These are phyloP conservation scores for Caenorhabditis sp. DNA, from an alignment of 2,888 invertebrate species.

Conservation along the genomic window DNA sequence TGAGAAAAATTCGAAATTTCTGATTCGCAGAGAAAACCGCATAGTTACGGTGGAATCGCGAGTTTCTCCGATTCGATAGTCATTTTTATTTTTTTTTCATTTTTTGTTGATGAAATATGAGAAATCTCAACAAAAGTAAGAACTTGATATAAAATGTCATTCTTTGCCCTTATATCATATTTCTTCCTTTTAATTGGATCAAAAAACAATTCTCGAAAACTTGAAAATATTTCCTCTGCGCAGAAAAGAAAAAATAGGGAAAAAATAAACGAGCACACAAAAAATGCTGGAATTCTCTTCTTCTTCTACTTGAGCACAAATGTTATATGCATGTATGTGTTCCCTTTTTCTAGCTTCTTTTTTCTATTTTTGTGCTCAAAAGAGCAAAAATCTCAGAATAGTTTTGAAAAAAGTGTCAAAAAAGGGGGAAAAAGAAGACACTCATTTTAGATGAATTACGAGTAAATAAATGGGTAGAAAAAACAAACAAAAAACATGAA, in stretches of 20 bases:
- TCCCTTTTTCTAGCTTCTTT: no score
- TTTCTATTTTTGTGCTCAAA: slow-evolving; percentile 10
- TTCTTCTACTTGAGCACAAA: no score
- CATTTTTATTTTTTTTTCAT: no score
- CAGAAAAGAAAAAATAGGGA: not conserved
- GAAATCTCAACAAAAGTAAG: no score
- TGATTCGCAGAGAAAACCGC: no score
- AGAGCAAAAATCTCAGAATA: slow-evolving; percentile 7
- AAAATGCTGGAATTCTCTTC: not conserved
- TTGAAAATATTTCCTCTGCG: not conserved
- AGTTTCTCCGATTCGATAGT: no score
- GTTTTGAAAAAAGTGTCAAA: slow-evolving; percentile 1
- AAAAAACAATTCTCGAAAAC: slow-evolving; percentile 11
- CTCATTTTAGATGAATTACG: not conserved
- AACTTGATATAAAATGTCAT: no score
- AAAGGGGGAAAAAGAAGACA: not conserved
- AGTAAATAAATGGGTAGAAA: not conserved
- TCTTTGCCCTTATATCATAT: no score
- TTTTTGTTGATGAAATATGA: no score
- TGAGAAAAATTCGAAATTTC: no score
- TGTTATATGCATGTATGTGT: no score
- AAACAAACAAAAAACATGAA: not conserved
- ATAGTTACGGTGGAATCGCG: no score
- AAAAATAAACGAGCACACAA: not conserved
- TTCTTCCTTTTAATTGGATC: not conserved